These are phyloP conservation scores for Andrena hattorfiana DNA, from an alignment of 2,888 invertebrate genomes.

Conservation along the genomic window DNA sequence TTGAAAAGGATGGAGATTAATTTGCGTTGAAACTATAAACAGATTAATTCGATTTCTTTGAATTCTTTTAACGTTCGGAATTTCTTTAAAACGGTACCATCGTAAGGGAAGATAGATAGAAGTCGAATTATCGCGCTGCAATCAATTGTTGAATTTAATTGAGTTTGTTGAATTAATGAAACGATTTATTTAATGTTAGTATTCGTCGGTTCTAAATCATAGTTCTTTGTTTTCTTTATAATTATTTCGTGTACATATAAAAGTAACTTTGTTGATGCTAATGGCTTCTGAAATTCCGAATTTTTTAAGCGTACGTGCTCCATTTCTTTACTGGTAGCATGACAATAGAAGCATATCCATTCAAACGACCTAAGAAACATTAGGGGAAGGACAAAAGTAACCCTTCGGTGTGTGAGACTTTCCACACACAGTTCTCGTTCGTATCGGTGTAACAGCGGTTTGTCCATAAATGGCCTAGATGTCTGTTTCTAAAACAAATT, in stretches of 20 bases:
- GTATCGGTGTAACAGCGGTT: constrained; percentile 40
- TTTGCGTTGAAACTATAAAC: constrained; percentile 20
- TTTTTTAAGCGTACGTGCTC: constrained; percentile 15
- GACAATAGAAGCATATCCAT: constrained; percentile 68
- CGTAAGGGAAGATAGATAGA: not conserved
- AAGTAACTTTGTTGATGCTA: constrained; percentile 49
- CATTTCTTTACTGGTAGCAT: constrained; percentile 50
- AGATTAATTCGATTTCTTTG: constrained; percentile 30
- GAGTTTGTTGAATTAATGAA: constrained; percentile 41
- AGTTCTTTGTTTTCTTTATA: constrained; percentile 21
- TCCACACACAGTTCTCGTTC: constrained; percentile 29
- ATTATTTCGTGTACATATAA: constrained; percentile 25
- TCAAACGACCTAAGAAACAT: constrained; percentile 68
- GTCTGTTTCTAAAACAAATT: constrained; percentile 53
- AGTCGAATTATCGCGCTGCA: constrained; percentile 29
- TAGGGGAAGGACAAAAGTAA: constrained; percentile 27
- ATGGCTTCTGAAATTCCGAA: constrained; percentile 9
- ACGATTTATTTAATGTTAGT: constrained; percentile 47
- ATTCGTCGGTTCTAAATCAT: constrained; percentile 30
- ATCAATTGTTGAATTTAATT: constrained; percentile 15
- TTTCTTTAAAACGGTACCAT: constrained; percentile 2
- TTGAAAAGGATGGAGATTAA: constrained; percentile 20
- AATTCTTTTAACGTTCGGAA: not conserved
- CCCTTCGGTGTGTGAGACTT: constrained; percentile 46
- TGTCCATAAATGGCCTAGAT: constrained; percentile 69